Base-by-base conservation (phyloP, 2,113 vertebrate species). In the Amblyornis subalaris region DNA sequence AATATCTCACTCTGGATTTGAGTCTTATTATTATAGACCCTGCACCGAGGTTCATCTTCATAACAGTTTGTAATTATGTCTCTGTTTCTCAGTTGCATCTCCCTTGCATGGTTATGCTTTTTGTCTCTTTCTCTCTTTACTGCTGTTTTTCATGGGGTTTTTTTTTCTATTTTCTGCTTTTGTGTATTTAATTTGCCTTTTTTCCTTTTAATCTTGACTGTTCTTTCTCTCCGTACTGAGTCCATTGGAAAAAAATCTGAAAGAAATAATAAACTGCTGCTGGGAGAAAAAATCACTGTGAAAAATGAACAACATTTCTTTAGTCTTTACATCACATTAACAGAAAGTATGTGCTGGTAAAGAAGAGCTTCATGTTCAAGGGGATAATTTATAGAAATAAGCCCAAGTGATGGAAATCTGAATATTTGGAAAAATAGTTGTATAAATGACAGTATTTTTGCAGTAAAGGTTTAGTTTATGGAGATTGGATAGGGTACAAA, bases 271-370 rank as follows among this genome's bases (percentile, higher is more conserved):
- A n/a, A 72, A 64, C 8, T 82, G 23, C 54, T 85, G 36, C 45
- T 91, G 66, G 25, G 31, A 48, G 40, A 48, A 78, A 93, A 79
- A 83, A 38, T 58, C 19, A 47, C 42, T 33, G 7, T 70, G 83
- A 85, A 95, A 95, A 85, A n/a, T 62, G 58, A 95, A 76, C 48
- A 78, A 28, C 23, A 12, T 73, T 70, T 91, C 74, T 82, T 62
- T 77, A 80, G 42, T 71, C 22, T 64, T 88, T 72, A 7, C 9
- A 74, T 88, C 53, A 45, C 25, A 20, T 54, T 35, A 53, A 31
- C 24, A 72, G 23, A 48, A 64, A 64, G 17, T 36, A 75, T 69
- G 10, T 48, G 6, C 36, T 87, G 20, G 36, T 72, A 48, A 42
- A 88, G 48, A 78, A 60, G 22, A 91, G 4, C 22, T 60, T 73